A percentile compares a stretch with the other conserved stretches of the same genome.
Evolutionary conservation across 2,888 invertebrate genomes (phyloP).

Genomic region (Cotesia congregata): DNA sequence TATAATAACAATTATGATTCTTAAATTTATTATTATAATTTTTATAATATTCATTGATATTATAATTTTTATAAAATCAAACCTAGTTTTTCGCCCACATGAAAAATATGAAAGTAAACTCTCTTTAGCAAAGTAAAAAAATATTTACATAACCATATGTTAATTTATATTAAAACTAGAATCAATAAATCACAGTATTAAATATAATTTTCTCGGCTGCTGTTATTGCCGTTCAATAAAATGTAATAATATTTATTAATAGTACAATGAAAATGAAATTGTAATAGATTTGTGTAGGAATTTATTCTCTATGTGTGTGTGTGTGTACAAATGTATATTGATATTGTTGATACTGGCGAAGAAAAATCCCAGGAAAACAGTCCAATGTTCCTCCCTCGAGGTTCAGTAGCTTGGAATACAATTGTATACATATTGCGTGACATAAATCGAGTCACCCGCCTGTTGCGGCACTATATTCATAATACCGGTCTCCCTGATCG

Average conservation of each 20-base stretch:
- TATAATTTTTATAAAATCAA: not conserved
- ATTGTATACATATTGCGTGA: conserved; percentile 4
- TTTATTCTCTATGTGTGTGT: too few species aligned
- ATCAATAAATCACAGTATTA: not conserved
- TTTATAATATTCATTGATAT: not conserved
- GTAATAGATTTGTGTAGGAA: not conserved
- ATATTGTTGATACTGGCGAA: not conserved
- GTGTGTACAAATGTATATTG: too few species aligned
- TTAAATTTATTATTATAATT: too few species aligned
- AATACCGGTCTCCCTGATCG: conserved; percentile 19
- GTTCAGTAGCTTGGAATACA: conserved; percentile 8
- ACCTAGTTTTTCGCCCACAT: not conserved
- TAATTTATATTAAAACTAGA: not conserved
- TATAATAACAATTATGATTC: too few species aligned
- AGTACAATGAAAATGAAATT: not conserved
- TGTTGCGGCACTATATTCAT: conserved; percentile 28
- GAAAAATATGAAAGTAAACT: not conserved
- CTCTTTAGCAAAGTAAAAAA: not conserved
- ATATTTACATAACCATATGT: not conserved
- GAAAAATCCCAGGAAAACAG: not conserved
- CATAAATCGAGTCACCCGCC: conserved; percentile 22
- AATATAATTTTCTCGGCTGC: not conserved
- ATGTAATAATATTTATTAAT: not conserved
- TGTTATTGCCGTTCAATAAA: not conserved
- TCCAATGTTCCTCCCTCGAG: not conserved